phyloP scores from a whole-genome alignment of 1,140 invertebrate genomes.

The Orussus abietinus region DNA sequence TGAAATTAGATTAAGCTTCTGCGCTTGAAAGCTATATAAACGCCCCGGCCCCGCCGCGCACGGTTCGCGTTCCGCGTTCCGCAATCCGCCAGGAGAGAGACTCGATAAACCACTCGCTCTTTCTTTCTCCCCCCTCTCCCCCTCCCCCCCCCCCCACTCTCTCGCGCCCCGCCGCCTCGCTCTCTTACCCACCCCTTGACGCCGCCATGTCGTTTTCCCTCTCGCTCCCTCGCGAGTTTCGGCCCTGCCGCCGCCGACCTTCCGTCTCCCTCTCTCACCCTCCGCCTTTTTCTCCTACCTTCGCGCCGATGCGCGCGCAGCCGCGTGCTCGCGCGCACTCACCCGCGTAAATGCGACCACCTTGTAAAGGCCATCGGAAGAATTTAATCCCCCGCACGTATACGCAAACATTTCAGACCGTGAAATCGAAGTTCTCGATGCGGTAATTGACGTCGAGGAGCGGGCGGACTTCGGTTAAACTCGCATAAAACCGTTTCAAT shows the following conservation, averaged over 20 bases:
- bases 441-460: no score
- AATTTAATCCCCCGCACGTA: no score
- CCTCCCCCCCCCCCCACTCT: constrained; percentile 18
- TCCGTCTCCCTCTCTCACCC: constrained; percentile 6
- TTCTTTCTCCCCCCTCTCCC: constrained; percentile 31
- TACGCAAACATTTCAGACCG: no score
- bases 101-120: constrained; percentile 50
- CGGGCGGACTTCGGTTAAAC: no score
- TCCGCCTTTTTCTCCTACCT: constrained; percentile 9
- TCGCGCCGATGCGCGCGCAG: not conserved
- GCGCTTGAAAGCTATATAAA: constrained; percentile 55
- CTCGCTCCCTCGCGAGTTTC: constrained; percentile 6
- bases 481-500: no score
- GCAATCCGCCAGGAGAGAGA: constrained; percentile 40
- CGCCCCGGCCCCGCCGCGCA: constrained; percentile 35
- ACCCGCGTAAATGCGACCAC: no score
- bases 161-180: constrained; percentile 10
- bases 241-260: constrained; percentile 5
- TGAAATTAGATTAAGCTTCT: constrained; percentile 55
- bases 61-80: constrained; percentile 30
- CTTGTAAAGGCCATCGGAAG: constrained; percentile 8
- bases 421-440: no score
- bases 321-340: no score
- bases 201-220: constrained; percentile 14
- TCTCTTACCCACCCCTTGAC: constrained; percentile 18